A percentile compares a stretch with the other conserved stretches of the same genome.
These are phyloP conservation scores for Kryphioiulus occultus DNA, from an alignment of 2,888 invertebrate species.

Conservation along the genomic window DNA sequence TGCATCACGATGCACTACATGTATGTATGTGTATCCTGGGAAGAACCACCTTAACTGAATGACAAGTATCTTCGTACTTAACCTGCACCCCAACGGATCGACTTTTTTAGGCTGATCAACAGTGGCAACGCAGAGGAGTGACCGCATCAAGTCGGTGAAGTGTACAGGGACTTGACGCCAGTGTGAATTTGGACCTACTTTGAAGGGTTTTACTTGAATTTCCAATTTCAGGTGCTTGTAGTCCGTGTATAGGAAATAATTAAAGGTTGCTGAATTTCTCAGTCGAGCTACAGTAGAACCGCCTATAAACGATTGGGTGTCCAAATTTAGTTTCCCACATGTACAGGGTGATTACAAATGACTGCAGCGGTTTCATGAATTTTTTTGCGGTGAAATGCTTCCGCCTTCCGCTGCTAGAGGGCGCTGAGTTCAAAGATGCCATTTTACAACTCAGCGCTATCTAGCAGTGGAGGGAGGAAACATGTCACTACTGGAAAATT, in stretches of 20 bases:
- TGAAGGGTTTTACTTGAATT: background rate
- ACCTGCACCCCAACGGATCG: background rate
- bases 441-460: too few relatives aligned
- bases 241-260: background rate
- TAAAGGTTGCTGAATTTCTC: background rate
- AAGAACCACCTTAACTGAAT: background rate
- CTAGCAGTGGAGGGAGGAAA: too few relatives aligned
- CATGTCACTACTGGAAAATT: too few relatives aligned
- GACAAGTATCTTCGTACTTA: background rate
- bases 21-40: too few relatives aligned
- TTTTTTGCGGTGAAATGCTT: too few relatives aligned
- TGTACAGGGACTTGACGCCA: background rate
- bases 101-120: conserved; percentile 10
- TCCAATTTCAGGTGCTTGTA: background rate
- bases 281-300: too few relatives aligned
- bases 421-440: too few relatives aligned
- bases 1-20: background rate
- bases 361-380: too few relatives aligned
- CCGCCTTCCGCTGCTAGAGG: too few relatives aligned
- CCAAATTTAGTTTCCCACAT: too few relatives aligned
- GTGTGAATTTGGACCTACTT: background rate
- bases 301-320: background rate
- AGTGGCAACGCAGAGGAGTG: background rate
- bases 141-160: background rate
- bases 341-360: too few relatives aligned